Evolutionary conservation across 2,888 invertebrate species (phyloP).

Genomic region (Acronicta leporina): DNA sequence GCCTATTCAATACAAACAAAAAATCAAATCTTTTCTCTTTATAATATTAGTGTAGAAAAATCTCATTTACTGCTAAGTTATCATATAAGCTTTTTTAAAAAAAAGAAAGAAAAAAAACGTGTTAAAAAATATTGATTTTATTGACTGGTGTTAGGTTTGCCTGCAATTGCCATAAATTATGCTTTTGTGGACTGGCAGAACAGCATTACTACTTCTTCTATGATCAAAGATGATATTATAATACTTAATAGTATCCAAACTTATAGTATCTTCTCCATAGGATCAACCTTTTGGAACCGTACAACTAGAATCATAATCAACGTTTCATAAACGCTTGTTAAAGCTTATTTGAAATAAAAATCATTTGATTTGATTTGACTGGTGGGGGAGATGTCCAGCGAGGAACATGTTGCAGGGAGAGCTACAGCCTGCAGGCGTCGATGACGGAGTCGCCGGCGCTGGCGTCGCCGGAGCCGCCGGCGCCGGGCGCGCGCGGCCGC

Average conservation of each 20-base stretch:
- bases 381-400: slow-evolving; percentile 41
- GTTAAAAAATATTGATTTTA: not conserved
- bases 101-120: no score
- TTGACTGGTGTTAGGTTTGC: no score
- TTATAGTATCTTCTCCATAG: no score
- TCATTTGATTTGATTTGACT: not conserved
- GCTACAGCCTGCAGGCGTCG: slow-evolving; percentile 90
- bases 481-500: slow-evolving; percentile 83
- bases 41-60: no score
- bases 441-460: slow-evolving; percentile 88
- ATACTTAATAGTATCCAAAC: not conserved
- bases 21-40: no score
- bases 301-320: no score
- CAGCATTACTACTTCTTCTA: not conserved
- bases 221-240: not conserved
- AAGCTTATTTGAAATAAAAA: no score
- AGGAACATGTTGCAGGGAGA: slow-evolving; percentile 76
- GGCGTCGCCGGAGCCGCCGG: slow-evolving; percentile 90
- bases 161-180: not conserved
- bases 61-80: not conserved
- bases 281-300: no score
- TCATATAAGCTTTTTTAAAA: no score
- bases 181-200: not conserved
- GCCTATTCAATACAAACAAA: no score
- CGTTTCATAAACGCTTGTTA: no score